Conservation (phyloP, 1,140 invertebrate species). For the Drosophila repletoides region DNA sequence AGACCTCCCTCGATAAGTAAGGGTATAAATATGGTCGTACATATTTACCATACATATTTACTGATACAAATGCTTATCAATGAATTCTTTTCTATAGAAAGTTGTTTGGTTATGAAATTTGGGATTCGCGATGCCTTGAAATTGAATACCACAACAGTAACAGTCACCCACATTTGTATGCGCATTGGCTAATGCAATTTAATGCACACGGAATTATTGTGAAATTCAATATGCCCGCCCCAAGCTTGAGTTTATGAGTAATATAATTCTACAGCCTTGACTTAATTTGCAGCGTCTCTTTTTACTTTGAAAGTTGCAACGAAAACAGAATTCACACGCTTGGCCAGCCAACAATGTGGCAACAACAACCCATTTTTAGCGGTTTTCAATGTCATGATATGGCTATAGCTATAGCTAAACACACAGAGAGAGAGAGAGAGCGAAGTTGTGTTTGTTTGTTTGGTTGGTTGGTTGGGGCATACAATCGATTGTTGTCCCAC, state of each 20-base stretch:
- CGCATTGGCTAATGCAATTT: constrained; percentile 29
- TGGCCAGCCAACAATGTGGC: constrained; percentile 34
- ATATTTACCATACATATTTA: not conserved
- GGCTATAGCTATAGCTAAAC: not conserved
- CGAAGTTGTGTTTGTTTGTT: not conserved
- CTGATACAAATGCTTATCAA: not conserved
- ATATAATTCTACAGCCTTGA: constrained; percentile 63
- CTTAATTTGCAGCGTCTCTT: constrained; percentile 68
- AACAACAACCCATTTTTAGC: constrained; percentile 44
- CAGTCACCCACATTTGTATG: constrained; percentile 58
- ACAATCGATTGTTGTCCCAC: constrained; percentile 67
- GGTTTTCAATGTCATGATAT: constrained; percentile 64
- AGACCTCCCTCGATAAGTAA: too few relatives aligned
- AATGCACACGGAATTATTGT: constrained; percentile 40
- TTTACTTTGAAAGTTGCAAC: constrained; percentile 78
- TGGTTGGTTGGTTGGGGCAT: too few relatives aligned
- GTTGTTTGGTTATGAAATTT: too few relatives aligned
- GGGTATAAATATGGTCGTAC: too few relatives aligned
- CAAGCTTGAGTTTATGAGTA: constrained; percentile 57
- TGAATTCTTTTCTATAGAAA: not conserved
- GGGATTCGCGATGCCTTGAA: constrained; percentile 16
- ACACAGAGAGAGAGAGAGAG: not conserved
- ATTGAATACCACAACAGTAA: constrained; percentile 28
- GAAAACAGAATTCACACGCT: constrained; percentile 75
- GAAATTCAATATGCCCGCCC: constrained; percentile 54